Evolutionary conservation across 2,797 vertebrate genomes (phyloP).

Genomic region (Lepidocolaptes lacrymiger): DNA sequence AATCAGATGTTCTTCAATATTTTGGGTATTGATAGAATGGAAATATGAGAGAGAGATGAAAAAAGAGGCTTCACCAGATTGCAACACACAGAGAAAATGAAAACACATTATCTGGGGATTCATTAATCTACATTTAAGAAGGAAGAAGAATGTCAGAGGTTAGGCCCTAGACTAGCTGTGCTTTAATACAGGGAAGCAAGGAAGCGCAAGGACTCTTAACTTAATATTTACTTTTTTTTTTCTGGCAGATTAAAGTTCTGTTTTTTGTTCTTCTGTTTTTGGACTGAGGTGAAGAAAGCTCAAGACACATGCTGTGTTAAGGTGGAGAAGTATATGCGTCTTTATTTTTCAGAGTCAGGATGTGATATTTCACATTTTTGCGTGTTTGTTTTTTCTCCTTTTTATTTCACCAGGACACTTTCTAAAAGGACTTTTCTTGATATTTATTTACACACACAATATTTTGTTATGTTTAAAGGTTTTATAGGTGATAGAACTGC

Average conservation of each 20-base stretch:
- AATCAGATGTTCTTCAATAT: neutral
- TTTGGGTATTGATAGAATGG: neutral
- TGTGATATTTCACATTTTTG: slow-evolving; percentile 47
- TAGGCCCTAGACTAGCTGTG: neutral
- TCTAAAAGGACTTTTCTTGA: slow-evolving; percentile 23
- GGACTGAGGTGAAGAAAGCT: slow-evolving; percentile 32
- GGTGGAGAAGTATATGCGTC: slow-evolving; percentile 23
- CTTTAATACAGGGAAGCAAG: slow-evolving; percentile 1
- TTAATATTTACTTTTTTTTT: slow-evolving; percentile 20
- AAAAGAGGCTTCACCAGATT: neutral
- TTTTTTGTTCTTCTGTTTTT: slow-evolving; percentile 49
- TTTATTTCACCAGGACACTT: slow-evolving; percentile 13
- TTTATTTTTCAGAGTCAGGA: slow-evolving; percentile 39
- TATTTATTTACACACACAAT: slow-evolving; percentile 48
- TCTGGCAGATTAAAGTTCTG: neutral
- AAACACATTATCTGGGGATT: neutral
- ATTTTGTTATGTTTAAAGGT: slow-evolving; percentile 47
- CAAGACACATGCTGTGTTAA: slow-evolving; percentile 35
- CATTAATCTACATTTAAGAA: neutral
- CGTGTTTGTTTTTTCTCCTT: slow-evolving; percentile 29
- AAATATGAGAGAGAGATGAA: neutral
- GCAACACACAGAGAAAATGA: neutral
- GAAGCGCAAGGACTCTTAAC: neutral
- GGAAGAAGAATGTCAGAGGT: neutral
- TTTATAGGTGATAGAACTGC: slow-evolving; percentile 54